Percentiles rank a stretch among this genome's conserved stretches.
Evolutionary conservation across 2,888 invertebrate species (phyloP).

Genomic region (Drosophila meridionalis): DNA sequence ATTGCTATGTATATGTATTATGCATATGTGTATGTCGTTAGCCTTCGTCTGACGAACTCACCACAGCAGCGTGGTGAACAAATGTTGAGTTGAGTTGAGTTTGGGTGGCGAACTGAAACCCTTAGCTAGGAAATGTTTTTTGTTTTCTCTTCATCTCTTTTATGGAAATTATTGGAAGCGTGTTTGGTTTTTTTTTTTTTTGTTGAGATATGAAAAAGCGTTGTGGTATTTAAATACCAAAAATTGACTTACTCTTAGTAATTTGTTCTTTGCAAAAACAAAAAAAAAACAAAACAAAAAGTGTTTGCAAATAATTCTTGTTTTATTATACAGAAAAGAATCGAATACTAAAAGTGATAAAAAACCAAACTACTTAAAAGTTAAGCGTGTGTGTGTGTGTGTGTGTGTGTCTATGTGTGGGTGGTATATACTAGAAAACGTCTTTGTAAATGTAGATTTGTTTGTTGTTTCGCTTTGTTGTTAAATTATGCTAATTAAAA

Average conservation of each 20-base stretch:
- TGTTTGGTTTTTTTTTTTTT: slow-evolving; percentile 15
- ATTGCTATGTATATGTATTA: slow-evolving; percentile 53
- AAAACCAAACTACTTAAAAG: slow-evolving; percentile 77
- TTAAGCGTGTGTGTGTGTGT: slow-evolving; percentile 53
- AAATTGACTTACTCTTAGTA: background rate
- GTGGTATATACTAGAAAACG: slow-evolving; percentile 76
- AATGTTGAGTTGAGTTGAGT: slow-evolving; percentile 1
- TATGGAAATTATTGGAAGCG: slow-evolving; percentile 39
- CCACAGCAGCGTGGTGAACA: slow-evolving; percentile 19
- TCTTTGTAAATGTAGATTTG: slow-evolving; percentile 74
- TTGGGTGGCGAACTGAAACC: slow-evolving; percentile 68
- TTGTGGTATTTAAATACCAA: slow-evolving; percentile 7
- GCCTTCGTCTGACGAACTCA: slow-evolving; percentile 37
- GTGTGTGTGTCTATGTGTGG: slow-evolving; percentile 23
- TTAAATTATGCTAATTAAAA: slow-evolving; percentile 78
- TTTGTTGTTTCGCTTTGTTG: slow-evolving; percentile 59
- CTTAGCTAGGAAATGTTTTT: slow-evolving; percentile 69
- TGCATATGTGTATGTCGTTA: slow-evolving; percentile 28
- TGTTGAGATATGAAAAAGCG: slow-evolving; percentile 40
- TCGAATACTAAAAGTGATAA: slow-evolving; percentile 67
- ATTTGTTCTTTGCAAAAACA: slow-evolving; percentile 1
- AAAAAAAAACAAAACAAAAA: slow-evolving; percentile 18
- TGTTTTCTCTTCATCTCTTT: background rate
- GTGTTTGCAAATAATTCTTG: slow-evolving; percentile 56
- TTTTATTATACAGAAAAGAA: slow-evolving; percentile 74